Evolutionary conservation across 1,140 invertebrate species (phyloP), one percentile per base, ranked within the genome.

Genomic region (Belonocnema kinseyi): DNA sequence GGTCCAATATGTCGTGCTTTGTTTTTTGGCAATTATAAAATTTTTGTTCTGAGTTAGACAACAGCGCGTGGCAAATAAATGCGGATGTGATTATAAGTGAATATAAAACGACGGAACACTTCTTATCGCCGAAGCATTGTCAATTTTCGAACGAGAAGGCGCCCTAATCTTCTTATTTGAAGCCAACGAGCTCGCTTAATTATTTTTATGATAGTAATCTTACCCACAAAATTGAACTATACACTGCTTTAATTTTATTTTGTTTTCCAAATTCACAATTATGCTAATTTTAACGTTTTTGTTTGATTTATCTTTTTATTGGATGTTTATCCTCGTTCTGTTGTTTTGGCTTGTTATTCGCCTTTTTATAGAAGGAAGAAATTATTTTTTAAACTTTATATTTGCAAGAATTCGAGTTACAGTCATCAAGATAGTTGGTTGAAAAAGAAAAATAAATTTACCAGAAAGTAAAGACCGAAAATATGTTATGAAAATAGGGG

Each of bases 11-110:
- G 40, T 40, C 40, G 40, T 40, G 4, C 8, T 40, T 3, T 40
- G 4, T 7, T 40, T 40, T 40, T 40, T 40, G 40, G 40, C 40
- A 56, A 56, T 56, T 56, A 19, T 19, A 56, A 56, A 11, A n/a
- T 56, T 56, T 7, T 56, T 56, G 11, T 11, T 19, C 21, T n/a
- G 58, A 66, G 46, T 40, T 7, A 46, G 10, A 7, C 7, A 66
- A 14, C 13, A 12, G 5, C 40, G 26, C 40, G 61, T 66, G 14
- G 21, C 17, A 66, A 66, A 33, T 66, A 46, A 66, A 66, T 66
- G 61, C 33, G 61, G 26, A 66, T 66, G 40, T 66, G n/a, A 66
- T 66, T 66, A n/a, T 66, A 66, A 66, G 40, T 66, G 61, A 66
- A 66, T 66, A 66, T n/a, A 66, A 66, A 66, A 66, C 26, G 33